Conservation (phyloP, 1,140 invertebrate species). For the Drosophila carrolli region DNA sequence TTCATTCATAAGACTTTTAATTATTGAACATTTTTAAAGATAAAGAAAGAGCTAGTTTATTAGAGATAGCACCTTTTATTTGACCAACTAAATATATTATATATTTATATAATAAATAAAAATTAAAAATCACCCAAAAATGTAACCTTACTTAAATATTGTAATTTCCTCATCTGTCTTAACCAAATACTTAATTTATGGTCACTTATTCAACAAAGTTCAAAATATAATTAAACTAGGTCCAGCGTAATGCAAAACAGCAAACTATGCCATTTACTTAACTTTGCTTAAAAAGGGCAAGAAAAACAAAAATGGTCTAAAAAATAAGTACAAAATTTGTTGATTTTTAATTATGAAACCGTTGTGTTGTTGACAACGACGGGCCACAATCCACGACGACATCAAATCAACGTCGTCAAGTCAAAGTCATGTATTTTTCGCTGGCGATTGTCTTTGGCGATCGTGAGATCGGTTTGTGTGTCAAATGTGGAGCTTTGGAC, state of each 20-base stretch:
- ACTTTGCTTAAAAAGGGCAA: constrained; percentile 26
- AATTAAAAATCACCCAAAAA: too few relatives aligned
- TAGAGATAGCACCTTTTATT: too few relatives aligned
- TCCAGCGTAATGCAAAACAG: constrained; percentile 39
- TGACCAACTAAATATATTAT: too few relatives aligned
- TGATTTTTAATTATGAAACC: constrained; percentile 67
- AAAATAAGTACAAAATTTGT: constrained; percentile 60
- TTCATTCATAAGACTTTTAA: constrained; percentile 2
- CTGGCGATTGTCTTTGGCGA: constrained; percentile 47
- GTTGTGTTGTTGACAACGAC: constrained; percentile 29
- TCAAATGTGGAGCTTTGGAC: constrained; percentile 49
- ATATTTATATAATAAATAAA: too few relatives aligned
- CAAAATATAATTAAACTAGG: constrained; percentile 47
- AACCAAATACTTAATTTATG: too few relatives aligned
- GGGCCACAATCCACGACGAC: constrained; percentile 17
- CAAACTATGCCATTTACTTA: constrained; percentile 52
- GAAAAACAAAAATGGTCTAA: constrained; percentile 19
- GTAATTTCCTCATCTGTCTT: too few relatives aligned
- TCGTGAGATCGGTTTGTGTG: constrained; percentile 61
- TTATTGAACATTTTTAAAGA: constrained; percentile 2
- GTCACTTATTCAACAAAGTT: constrained; percentile 48
- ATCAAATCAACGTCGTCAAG: constrained; percentile 39
- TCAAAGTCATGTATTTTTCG: constrained; percentile 54
- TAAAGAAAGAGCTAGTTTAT: constrained; percentile 1
- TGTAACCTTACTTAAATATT: too few relatives aligned